Evolutionary conservation across 1,140 invertebrate genomes (phyloP).

Genomic region (Drosophila ercepeae): DNA sequence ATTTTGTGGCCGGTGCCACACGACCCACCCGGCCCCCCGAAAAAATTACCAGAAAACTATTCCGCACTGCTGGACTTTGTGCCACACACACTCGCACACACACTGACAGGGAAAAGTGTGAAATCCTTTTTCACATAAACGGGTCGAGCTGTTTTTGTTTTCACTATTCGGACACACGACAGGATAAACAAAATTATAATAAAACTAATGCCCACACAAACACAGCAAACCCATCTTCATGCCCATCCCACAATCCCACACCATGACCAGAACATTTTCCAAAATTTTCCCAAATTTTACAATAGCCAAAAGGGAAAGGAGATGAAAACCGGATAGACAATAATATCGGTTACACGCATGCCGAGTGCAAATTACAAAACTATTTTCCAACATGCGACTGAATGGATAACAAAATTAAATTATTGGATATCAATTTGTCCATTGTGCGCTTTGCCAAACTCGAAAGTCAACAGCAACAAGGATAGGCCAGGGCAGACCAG

Average conservation of each 20-base stretch:
- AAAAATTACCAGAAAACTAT: slow-evolving; percentile 32
- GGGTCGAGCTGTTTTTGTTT: slow-evolving; percentile 59
- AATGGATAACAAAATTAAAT: slow-evolving; percentile 82
- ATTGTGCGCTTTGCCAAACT: slow-evolving; percentile 72
- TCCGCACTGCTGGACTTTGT: slow-evolving; percentile 10
- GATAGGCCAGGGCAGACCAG: slow-evolving; percentile 33
- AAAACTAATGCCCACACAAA: slow-evolving; percentile 66
- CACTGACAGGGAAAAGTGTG: slow-evolving; percentile 55
- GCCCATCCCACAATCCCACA: slow-evolving; percentile 22
- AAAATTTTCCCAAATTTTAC: slow-evolving; percentile 67
- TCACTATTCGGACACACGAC: slow-evolving; percentile 48
- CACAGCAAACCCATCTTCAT: background rate
- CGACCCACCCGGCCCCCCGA: slow-evolving; percentile 19
- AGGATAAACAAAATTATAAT: slow-evolving; percentile 76
- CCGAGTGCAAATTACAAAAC: slow-evolving; percentile 81
- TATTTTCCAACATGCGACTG: slow-evolving; percentile 74
- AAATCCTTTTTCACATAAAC: slow-evolving; percentile 77
- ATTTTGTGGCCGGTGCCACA: slow-evolving; percentile 53
- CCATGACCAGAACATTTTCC: slow-evolving; percentile 61
- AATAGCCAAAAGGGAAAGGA: slow-evolving; percentile 49
- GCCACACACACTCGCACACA: background rate
- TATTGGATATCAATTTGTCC: slow-evolving; percentile 82
- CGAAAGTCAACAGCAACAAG: slow-evolving; percentile 80
- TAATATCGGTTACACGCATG: slow-evolving; percentile 82
- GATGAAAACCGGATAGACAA: slow-evolving; percentile 36